phyloP scores from a whole-genome alignment of 2,797 vertebrate genomes.

The Channa striata region DNA sequence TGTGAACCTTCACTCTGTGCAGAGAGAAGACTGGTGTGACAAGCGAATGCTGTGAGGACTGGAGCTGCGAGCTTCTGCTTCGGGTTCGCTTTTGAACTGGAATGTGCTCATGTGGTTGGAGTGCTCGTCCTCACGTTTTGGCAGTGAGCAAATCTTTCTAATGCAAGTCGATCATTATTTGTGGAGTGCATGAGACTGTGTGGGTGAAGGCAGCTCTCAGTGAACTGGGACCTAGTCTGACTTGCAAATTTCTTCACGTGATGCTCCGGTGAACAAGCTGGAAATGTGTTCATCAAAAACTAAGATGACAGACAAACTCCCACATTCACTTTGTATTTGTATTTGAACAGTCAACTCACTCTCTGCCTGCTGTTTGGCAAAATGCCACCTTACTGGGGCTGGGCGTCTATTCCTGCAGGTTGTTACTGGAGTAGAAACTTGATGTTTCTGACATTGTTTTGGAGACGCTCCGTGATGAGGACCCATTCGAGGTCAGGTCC shows the following conservation, averaged over 20 bases:
- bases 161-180: conserved; percentile 8
- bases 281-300: conserved; percentile 30
- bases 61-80: conserved; percentile 16
- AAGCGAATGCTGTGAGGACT: conserved; percentile 40
- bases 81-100: conserved; percentile 36
- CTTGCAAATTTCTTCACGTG: conserved; percentile 20
- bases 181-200: neutral
- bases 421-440: conserved; percentile 92
- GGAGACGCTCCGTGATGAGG: conserved; percentile 91
- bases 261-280: conserved; percentile 18
- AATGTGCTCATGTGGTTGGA: conserved; percentile 27
- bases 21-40: conserved; percentile 32
- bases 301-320: conserved; percentile 20
- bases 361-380: conserved; percentile 14
- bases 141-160: conserved; percentile 1
- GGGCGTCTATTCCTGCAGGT: conserved; percentile 79
- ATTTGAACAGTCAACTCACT: conserved; percentile 31
- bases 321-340: conserved; percentile 30
- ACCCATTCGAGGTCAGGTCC: conserved; percentile 91
- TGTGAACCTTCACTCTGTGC: conserved; percentile 46
- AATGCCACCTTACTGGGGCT: neutral
- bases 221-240: conserved; percentile 21
- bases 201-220: conserved; percentile 15
- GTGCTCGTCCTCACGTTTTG: conserved; percentile 13
- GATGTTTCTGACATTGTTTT: conserved; percentile 92